phyloP scores from a whole-genome alignment of 2,888 invertebrate species.

The Eristalis intricaria region DNA sequence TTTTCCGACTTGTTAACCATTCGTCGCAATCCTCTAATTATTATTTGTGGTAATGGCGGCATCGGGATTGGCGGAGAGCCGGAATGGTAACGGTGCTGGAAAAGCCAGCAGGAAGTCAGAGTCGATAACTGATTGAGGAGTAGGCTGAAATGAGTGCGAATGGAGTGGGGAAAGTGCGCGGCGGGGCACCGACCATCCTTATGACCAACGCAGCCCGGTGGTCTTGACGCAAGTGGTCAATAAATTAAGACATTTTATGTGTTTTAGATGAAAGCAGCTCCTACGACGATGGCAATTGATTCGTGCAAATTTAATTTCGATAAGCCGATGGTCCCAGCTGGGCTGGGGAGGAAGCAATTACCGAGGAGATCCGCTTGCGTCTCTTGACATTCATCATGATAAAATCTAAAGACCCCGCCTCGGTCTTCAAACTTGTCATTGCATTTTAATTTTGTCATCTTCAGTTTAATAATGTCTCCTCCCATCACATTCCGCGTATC shows the following conservation, averaged over 20 bases:
- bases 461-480: slow-evolving; percentile 21
- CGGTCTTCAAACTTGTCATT: too few species aligned
- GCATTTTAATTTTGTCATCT: background rate
- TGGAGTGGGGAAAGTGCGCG: background rate
- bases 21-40: slow-evolving; percentile 61
- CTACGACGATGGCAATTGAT: background rate
- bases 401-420: background rate
- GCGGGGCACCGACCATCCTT: background rate
- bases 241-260: background rate
- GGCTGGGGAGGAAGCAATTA: background rate
- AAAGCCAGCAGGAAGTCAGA: slow-evolving; percentile 34
- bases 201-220: background rate
- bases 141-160: slow-evolving; percentile 1
- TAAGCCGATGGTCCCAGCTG: background rate
- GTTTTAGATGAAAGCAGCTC: background rate
- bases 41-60: slow-evolving; percentile 37
- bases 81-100: slow-evolving; percentile 29
- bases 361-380: too few species aligned
- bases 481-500: slow-evolving; percentile 35
- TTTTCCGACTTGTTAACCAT: slow-evolving; percentile 60
- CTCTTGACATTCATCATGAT: background rate
- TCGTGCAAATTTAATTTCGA: background rate
- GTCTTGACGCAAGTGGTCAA: background rate
- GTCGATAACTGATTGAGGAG: slow-evolving; percentile 52
- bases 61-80: background rate